Percentiles rank a stretch among this genome's conserved stretches.
phyloP scores from a whole-genome alignment of 2,113 vertebrate genomes.

The Taxidea taxus region DNA sequence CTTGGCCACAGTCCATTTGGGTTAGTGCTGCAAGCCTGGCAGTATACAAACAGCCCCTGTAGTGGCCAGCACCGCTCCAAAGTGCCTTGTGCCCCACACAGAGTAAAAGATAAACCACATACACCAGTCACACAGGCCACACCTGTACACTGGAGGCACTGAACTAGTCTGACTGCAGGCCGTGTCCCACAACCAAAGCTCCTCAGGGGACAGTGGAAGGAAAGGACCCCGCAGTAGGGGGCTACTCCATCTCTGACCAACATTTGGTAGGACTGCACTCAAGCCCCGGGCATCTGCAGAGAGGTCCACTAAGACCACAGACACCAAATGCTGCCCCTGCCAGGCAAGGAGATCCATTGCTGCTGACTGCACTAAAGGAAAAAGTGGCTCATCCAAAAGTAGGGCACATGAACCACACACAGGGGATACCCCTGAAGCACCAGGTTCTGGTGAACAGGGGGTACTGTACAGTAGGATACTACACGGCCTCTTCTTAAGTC shows the following conservation, averaged over 20 bases:
- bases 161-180: background rate
- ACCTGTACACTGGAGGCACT: background rate
- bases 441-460: background rate
- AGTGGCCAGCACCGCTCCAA: background rate
- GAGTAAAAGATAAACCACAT: background rate
- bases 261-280: background rate
- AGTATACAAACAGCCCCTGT: background rate
- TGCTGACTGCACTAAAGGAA: background rate
- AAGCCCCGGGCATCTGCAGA: no score
- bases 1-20: background rate
- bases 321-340: background rate
- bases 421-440: background rate
- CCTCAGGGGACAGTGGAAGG: no score
- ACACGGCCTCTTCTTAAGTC: background rate
- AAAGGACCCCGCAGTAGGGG: background rate
- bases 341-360: background rate
- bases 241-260: background rate
- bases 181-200: background rate
- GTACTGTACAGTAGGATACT: background rate
- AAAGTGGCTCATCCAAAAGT: background rate
- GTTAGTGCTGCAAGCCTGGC: background rate
- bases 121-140: background rate
- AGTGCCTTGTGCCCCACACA: background rate
- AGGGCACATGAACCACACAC: background rate
- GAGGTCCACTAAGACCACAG: background rate